A percentile compares a stretch with the other conserved stretches of the same genome.
Evolutionary conservation across 2,113 vertebrate species (phyloP).

Genomic region (Puntigrus tetrazona): DNA sequence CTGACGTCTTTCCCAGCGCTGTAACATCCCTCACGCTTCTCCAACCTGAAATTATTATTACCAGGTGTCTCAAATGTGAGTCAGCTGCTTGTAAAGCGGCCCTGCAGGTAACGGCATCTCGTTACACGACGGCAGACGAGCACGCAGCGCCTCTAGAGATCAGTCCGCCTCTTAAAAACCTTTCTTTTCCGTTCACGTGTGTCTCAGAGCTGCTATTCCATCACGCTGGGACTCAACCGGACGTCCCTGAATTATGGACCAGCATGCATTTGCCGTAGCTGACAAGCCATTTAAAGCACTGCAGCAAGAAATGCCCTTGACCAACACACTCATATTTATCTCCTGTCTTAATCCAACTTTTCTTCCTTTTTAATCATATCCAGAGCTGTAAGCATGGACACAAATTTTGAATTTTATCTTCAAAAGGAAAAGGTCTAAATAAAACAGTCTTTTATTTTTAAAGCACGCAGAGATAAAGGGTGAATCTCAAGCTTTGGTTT

Average conservation of each 20-base stretch:
- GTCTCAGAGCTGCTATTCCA: background rate
- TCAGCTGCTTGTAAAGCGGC: slow-evolving; percentile 16
- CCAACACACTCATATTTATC: background rate
- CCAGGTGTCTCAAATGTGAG: background rate
- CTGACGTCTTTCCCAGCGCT: background rate
- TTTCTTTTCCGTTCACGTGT: background rate
- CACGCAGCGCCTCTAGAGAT: background rate
- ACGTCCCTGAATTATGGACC: background rate
- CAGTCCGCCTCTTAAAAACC: background rate
- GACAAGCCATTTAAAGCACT: background rate
- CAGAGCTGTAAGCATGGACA: background rate
- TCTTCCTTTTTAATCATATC: background rate
- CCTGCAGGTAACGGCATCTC: slow-evolving; percentile 16
- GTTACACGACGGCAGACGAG: background rate
- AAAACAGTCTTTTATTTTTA: background rate
- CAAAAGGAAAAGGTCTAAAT: background rate
- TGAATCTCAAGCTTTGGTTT: background rate
- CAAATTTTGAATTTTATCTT: background rate
- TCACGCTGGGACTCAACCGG: slow-evolving; percentile 2
- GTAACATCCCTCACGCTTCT: slow-evolving; percentile 4
- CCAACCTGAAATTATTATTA: background rate
- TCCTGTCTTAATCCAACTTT: background rate
- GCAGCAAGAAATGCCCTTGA: background rate
- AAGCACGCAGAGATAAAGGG: background rate
- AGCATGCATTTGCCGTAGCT: background rate